phyloP scores from a whole-genome alignment of 2,113 vertebrate species.

The Pachycephala philippinensis region DNA sequence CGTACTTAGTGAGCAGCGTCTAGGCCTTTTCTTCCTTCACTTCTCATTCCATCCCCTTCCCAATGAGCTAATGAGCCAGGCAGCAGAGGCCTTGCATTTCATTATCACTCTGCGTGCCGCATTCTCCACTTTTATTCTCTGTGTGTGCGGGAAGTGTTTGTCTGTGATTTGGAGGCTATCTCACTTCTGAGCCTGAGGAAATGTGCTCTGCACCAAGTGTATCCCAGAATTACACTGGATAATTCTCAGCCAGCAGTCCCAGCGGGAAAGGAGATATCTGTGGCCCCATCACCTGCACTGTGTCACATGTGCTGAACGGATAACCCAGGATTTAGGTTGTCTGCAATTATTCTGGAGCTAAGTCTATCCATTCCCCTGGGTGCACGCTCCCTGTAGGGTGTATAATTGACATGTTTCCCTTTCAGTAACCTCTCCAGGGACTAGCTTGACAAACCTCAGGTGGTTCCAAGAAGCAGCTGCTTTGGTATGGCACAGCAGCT shows the following conservation, averaged over 20 bases:
- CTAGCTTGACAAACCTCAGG: background rate
- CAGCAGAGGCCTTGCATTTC: background rate
- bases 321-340: background rate
- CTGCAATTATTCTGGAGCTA: background rate
- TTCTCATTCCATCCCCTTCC: background rate
- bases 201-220: background rate
- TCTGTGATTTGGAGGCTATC: background rate
- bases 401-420: background rate
- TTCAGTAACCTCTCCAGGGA: background rate
- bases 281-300: background rate
- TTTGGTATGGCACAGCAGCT: rapidly evolving
- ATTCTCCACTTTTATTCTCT: background rate
- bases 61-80: background rate
- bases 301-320: background rate
- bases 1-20: rapidly evolving
- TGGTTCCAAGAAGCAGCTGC: background rate
- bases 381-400: background rate
- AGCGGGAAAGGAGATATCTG: background rate
- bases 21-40: background rate
- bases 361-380: background rate
- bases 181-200: background rate
- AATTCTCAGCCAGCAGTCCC: background rate
- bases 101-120: rapidly evolving
- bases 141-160: background rate
- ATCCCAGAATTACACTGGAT: background rate